These are phyloP conservation scores for Hypena proboscidalis DNA, from an alignment of 2,888 invertebrate genomes.

Conservation along the genomic window DNA sequence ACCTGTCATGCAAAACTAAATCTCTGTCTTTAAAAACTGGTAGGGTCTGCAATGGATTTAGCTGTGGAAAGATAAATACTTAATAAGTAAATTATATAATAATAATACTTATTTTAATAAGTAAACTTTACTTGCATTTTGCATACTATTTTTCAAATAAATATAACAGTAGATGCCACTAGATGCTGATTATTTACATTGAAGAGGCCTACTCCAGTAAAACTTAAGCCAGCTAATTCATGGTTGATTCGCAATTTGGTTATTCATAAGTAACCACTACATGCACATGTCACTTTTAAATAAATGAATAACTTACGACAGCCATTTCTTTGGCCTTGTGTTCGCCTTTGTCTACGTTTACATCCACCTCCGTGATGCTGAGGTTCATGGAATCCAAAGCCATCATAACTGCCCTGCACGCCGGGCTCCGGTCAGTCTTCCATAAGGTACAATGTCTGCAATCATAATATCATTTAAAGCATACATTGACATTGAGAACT, in stretches of 20 bases:
- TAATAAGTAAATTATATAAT: too few relatives aligned
- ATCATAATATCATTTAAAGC: background rate
- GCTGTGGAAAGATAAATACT: conserved; percentile 61
- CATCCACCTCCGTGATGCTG: conserved; percentile 65
- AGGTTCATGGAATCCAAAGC: conserved; percentile 67
- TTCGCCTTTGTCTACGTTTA: conserved; percentile 66
- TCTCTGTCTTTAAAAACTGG: conserved; percentile 88
- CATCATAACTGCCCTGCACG: conserved; percentile 73
- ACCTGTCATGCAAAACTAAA: conserved; percentile 86
- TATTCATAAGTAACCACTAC: too few relatives aligned
- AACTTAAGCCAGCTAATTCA: too few relatives aligned
- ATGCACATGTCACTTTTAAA: too few relatives aligned
- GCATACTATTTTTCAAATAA: too few relatives aligned
- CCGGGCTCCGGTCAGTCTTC: conserved; percentile 71
- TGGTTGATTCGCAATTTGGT: too few relatives aligned
- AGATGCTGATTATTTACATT: too few relatives aligned
- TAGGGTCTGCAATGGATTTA: conserved; percentile 87
- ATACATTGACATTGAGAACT: too few relatives aligned
- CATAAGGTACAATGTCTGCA: conserved; percentile 66
- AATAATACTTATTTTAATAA: too few relatives aligned
- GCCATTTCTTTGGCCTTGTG: conserved; percentile 56
- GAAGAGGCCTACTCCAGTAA: too few relatives aligned
- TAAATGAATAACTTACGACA: conserved; percentile 36
- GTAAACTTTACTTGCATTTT: too few relatives aligned
- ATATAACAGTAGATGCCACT: too few relatives aligned